These are phyloP conservation scores for Diarsia mendica DNA, from an alignment of 2,888 invertebrate species.

Conservation along the genomic window DNA sequence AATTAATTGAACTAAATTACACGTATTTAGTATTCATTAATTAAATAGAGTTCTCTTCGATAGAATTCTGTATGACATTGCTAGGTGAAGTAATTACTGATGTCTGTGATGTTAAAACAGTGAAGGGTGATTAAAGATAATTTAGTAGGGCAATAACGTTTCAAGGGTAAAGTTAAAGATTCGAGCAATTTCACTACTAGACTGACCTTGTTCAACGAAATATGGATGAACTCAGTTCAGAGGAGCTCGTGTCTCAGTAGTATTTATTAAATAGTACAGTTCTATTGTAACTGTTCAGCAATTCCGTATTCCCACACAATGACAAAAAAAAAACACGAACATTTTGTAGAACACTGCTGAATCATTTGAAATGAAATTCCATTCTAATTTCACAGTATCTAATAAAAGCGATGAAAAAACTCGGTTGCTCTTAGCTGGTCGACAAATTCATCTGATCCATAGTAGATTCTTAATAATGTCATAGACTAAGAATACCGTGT, in stretches of 20 bases:
- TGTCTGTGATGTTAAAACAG: background rate
- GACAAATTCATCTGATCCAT: conserved; percentile 63
- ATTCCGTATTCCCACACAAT: conserved; percentile 23
- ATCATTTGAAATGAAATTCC: conserved; percentile 55
- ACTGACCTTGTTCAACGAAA: no score
- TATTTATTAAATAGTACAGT: conserved; percentile 12
- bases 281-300: conserved; percentile 10
- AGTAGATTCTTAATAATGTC: conserved; percentile 24
- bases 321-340: conserved; percentile 13
- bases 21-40: conserved; percentile 14
- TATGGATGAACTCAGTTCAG: no score
- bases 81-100: background rate
- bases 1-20: conserved; percentile 29
- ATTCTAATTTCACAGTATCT: conserved; percentile 63
- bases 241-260: background rate
- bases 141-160: background rate
- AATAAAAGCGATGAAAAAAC: conserved; percentile 51
- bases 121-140: background rate
- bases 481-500: conserved; percentile 25
- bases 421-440: conserved; percentile 28
- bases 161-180: background rate
- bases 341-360: conserved; percentile 22
- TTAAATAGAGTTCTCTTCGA: conserved; percentile 21
- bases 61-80: conserved; percentile 1
- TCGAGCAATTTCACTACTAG: background rate